A percentile compares a stretch with the other conserved stretches of the same genome.
These are phyloP conservation scores for Eustalomyia histrio DNA, from an alignment of 2,888 invertebrate genomes.

Conservation along the genomic window DNA sequence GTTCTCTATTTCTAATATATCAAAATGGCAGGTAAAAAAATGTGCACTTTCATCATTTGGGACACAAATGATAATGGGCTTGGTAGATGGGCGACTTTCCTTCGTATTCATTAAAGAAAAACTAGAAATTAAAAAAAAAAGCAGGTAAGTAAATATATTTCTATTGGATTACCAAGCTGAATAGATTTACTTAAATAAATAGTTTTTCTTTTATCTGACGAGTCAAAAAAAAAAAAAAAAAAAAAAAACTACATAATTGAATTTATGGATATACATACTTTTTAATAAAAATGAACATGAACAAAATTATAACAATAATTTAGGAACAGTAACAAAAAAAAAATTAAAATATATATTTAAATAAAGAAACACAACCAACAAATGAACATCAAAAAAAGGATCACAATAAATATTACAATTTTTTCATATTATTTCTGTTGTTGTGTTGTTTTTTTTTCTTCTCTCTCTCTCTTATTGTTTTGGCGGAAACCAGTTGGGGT, in stretches of 20 bases:
- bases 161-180: too few species aligned
- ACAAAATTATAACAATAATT: conserved; percentile 60
- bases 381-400: conserved; percentile 66
- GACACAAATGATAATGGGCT: too few species aligned
- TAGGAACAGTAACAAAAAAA: conserved; percentile 43
- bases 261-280: conserved; percentile 48
- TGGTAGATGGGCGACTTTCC: too few species aligned
- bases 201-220: not conserved
- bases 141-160: too few species aligned
- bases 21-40: too few species aligned
- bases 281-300: conserved; percentile 36
- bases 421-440: conserved; percentile 44
- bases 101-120: too few species aligned
- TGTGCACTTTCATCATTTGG: too few species aligned
- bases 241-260: conserved; percentile 52
- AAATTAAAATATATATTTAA: conserved; percentile 50
- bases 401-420: conserved; percentile 68
- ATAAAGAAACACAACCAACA: conserved; percentile 42
- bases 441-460: conserved; percentile 11
- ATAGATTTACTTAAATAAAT: too few species aligned
- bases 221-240: conserved; percentile 18
- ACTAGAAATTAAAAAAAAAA: too few species aligned
- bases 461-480: conserved; percentile 39
- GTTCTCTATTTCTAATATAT: too few species aligned
- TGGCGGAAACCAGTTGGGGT: conserved; percentile 60